Evolutionary conservation across 2,888 invertebrate genomes (phyloP), one percentile per base, ranked within the genome.

Genomic region (Lomographa bimaculata): DNA sequence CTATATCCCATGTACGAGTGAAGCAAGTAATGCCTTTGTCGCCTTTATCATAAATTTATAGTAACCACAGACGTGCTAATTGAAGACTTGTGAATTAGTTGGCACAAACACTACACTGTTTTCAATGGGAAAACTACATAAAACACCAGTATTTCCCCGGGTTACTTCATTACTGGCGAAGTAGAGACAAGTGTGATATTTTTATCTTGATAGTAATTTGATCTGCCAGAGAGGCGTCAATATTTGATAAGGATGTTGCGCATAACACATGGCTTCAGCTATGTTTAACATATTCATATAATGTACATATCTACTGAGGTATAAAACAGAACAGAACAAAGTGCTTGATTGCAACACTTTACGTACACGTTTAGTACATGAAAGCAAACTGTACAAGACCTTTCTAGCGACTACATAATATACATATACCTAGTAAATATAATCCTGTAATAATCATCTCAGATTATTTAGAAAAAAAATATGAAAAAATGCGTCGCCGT

Each of bases 21-120:
- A 62, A 39, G 40, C 18, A 26, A 46, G 46, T 50, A 42, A 21
- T 36, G 12, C 18, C 41, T 28, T 16, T 27, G 24, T 33, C 21
- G 24, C 23, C 18, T 54, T 36, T 51, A 34, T 49, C 33, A 49
- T 60, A 57, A 51, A 48, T 46, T 11, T 41, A 41, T 41, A 51
- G n/a, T 37, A 47, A 21, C 24, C 27, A 23, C 12, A 35, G 36
- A 61, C 35, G 32, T 56, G 72, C 54, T 70, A 72, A 72, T 70
- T 68, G 42, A 33, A 33, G 34, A 34, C 34, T 38, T 23, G 32
- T 40, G 32, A 38, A 36, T 29, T 23, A 39, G 28, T 28, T 8
- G 8, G 17, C 14, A 36, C 10, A 23, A 19, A 21, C 30, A 28
- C 7, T 24, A 14, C 18, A 14, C 26, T 44, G 38, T 36, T 38